These are phyloP conservation scores for Prochilodus magdalenae DNA, from an alignment of 2,113 vertebrate genomes.

Conservation along the genomic window DNA sequence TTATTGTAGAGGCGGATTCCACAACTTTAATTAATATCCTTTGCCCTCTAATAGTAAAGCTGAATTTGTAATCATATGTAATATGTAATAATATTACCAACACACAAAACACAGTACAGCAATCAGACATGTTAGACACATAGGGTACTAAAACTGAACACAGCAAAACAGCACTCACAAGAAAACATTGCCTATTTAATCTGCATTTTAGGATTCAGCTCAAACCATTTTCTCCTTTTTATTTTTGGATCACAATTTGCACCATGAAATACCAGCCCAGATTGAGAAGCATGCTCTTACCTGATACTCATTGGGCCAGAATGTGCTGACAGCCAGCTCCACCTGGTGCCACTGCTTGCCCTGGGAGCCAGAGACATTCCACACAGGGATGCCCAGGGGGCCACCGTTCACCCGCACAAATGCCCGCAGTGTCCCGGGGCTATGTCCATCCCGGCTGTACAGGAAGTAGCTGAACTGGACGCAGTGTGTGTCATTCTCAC, in stretches of 20 bases:
- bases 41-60: too few species aligned
- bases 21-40: too few species aligned
- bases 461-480: conserved; percentile 98
- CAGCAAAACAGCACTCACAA: too few species aligned
- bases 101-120: too few species aligned
- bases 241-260: neutral
- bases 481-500: conserved; percentile 97
- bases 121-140: too few species aligned
- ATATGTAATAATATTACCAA: too few species aligned
- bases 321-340: conserved; percentile 94
- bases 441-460: conserved; percentile 91
- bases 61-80: too few species aligned
- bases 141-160: too few species aligned
- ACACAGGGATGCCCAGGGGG: conserved; percentile 87
- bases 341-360: conserved; percentile 95
- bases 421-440: conserved; percentile 86
- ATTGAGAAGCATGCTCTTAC: conserved; percentile 64
- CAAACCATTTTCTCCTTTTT: too few species aligned
- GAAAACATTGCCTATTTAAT: too few species aligned
- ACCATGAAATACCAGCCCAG: neutral
- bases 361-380: conserved; percentile 88
- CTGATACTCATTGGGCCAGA: conserved; percentile 98
- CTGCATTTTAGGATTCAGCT: too few species aligned
- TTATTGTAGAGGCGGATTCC: too few species aligned
- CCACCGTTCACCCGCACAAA: conserved; percentile 92